Percentiles rank a stretch among this genome's conserved stretches.
Evolutionary conservation across 1,140 invertebrate species (phyloP).

Genomic region (Lasioglossum albipes): DNA sequence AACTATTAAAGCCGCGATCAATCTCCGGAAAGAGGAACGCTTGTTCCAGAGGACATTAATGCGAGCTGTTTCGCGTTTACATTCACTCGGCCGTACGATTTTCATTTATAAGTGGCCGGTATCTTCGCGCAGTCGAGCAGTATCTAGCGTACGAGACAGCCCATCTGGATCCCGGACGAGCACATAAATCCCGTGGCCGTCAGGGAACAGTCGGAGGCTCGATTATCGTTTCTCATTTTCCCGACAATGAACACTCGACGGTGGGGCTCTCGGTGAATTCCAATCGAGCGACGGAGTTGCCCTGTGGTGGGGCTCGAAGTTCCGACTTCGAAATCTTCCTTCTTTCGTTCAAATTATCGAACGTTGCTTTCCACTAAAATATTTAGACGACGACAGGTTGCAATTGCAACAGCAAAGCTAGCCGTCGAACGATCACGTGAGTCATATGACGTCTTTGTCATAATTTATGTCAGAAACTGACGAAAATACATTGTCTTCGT

Average conservation of each 20-base stretch:
- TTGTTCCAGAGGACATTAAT: background rate
- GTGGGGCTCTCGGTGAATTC: conserved; percentile 15
- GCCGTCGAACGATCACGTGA: too few species aligned
- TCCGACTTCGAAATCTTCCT: too few species aligned
- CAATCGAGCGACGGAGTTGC: conserved; percentile 3
- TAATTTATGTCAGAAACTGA: too few species aligned
- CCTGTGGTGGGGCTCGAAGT: too few species aligned
- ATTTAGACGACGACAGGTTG: too few species aligned
- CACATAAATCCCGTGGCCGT: conserved; percentile 1
- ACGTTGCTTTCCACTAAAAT: too few species aligned
- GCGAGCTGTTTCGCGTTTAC: background rate
- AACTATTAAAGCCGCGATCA: too few species aligned
- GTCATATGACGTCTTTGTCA: too few species aligned
- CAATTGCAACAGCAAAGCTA: too few species aligned
- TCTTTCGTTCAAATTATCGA: too few species aligned
- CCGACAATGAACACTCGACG: conserved; percentile 10
- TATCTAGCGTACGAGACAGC: background rate
- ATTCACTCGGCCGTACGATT: background rate
- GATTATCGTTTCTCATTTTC: conserved; percentile 36
- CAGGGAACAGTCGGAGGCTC: background rate
- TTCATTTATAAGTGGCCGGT: background rate
- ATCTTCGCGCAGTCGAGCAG: background rate
- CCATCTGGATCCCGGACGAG: background rate
- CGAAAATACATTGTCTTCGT: too few species aligned
- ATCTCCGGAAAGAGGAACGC: background rate